Percentiles rank a stretch among this genome's conserved stretches.
Evolutionary conservation across 2,888 invertebrate genomes (phyloP).

Genomic region (Aphelenchoides bicaudatus): DNA sequence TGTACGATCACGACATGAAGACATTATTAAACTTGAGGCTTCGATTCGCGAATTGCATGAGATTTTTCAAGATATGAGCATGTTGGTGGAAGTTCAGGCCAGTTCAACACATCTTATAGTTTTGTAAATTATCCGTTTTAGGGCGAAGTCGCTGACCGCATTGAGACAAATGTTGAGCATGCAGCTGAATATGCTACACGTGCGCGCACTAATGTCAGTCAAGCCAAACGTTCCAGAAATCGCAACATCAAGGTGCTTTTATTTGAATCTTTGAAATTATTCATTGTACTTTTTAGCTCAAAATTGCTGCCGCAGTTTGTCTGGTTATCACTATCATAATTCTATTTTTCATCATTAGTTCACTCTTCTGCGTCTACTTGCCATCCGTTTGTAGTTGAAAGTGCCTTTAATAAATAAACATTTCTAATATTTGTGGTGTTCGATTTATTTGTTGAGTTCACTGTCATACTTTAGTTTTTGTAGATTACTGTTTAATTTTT

Average conservation of each 20-base stretch:
- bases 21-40: slow-evolving; percentile 37
- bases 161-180: slow-evolving; percentile 33
- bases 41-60: slow-evolving; percentile 43
- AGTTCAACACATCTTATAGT: background rate
- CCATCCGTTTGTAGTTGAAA: slow-evolving; percentile 36
- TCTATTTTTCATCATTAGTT: slow-evolving; percentile 29
- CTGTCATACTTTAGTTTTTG: too few relatives aligned
- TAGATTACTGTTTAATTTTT: background rate
- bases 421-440: background rate
- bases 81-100: slow-evolving; percentile 43
- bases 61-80: slow-evolving; percentile 42
- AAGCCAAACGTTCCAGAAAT: slow-evolving; percentile 32
- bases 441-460: too few relatives aligned
- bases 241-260: slow-evolving; percentile 36
- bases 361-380: slow-evolving; percentile 38
- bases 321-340: slow-evolving; percentile 27
- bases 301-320: slow-evolving; percentile 30
- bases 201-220: slow-evolving; percentile 31
- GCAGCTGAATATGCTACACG: slow-evolving; percentile 36
- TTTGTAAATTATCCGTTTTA: slow-evolving; percentile 18
- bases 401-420: background rate
- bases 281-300: slow-evolving; percentile 38
- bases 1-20: slow-evolving; percentile 41
- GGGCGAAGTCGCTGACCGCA: slow-evolving; percentile 37
- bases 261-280: background rate